Percentiles rank a stretch among this genome's conserved stretches.
Conservation (phyloP, 2,797 vertebrate species). For the Coilia nasus region DNA sequence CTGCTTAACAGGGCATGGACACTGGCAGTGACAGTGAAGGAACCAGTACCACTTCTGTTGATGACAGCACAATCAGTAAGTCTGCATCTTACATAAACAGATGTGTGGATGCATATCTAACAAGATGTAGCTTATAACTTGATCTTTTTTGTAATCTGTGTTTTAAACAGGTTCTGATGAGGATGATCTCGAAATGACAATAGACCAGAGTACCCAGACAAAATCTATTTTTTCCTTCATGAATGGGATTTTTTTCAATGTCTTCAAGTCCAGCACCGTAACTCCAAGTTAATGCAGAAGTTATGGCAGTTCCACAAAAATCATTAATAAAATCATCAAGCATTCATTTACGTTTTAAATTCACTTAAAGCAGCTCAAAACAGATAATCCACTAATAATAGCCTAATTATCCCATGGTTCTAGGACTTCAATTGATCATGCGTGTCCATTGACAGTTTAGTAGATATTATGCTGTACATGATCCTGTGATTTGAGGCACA, state of each 20-base stretch:
- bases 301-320: not conserved
- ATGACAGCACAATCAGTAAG: not conserved
- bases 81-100: not conserved
- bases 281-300: not conserved
- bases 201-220: not conserved
- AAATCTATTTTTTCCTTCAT: not conserved
- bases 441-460: no score
- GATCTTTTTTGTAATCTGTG: not conserved
- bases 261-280: not conserved
- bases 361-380: no score
- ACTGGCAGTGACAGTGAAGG: not conserved
- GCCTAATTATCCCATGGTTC: no score
- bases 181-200: not conserved
- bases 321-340: not conserved
- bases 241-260: not conserved
- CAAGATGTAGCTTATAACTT: not conserved
- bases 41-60: not conserved
- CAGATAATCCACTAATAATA: no score
- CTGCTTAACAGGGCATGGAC: not conserved
- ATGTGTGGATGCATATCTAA: not conserved
- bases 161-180: not conserved
- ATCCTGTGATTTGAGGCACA: no score
- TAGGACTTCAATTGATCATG: no score
- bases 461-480: no score
- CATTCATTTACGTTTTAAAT: not conserved